Evolutionary conservation across 2,888 invertebrate genomes (phyloP).

Genomic region (Orthonychiurus folsomi): DNA sequence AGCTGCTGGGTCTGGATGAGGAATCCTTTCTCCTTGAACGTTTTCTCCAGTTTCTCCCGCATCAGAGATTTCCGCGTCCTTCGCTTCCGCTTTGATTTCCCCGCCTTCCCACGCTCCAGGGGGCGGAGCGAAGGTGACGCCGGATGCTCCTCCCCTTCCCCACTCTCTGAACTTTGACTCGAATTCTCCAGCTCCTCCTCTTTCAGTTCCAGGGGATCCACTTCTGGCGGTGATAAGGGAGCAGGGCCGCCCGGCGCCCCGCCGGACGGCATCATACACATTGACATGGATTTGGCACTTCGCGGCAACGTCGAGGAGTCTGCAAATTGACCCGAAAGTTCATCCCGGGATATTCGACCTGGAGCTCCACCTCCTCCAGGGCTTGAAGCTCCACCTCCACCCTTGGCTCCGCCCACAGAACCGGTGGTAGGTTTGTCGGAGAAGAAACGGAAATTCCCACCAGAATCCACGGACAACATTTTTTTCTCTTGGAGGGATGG

Average conservation of each 20-base stretch:
- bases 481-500: conserved; percentile 84
- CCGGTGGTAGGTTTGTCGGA: conserved; percentile 32
- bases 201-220: conserved; percentile 44
- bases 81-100: conserved; percentile 52
- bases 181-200: conserved; percentile 50
- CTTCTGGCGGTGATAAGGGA: not conserved
- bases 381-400: not conserved
- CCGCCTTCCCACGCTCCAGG: conserved; percentile 45
- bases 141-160: conserved; percentile 28
- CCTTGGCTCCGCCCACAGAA: not conserved
- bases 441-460: conserved; percentile 78
- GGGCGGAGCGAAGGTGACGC: conserved; percentile 22
- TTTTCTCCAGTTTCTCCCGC: conserved; percentile 78
- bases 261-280: conserved; percentile 30
- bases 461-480: conserved; percentile 80
- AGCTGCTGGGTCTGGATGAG: conserved; percentile 86
- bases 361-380: not conserved
- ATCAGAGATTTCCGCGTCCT: conserved; percentile 74
- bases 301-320: conserved; percentile 30
- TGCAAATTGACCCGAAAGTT: not conserved
- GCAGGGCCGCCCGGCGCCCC: not conserved
- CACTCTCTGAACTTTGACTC: conserved; percentile 41
- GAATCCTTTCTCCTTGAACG: conserved; percentile 86
- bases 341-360: conserved; percentile 5
- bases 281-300: conserved; percentile 39